Evolutionary conservation across 1,140 invertebrate species (phyloP).

Genomic region (Drosophila auraria): DNA sequence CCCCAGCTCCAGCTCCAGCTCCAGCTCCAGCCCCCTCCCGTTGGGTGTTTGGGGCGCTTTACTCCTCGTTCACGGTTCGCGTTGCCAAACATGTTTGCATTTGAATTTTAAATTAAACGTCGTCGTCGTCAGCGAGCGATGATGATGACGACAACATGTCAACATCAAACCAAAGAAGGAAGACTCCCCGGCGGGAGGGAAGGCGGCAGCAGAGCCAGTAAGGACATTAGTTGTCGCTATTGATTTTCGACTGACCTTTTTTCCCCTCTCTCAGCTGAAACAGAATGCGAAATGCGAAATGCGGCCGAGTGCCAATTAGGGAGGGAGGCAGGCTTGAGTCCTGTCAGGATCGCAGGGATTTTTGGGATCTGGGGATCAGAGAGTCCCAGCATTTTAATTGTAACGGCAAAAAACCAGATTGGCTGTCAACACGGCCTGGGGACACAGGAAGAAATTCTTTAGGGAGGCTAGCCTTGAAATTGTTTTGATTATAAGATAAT

Average conservation of each 20-base stretch:
- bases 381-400: conserved; percentile 27
- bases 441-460: no score
- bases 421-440: not conserved
- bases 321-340: conserved; percentile 5
- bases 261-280: conserved; percentile 3
- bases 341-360: conserved; percentile 38
- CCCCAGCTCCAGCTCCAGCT: not conserved
- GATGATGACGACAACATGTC: conserved; percentile 60
- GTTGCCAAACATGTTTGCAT: conserved; percentile 74
- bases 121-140: conserved; percentile 44
- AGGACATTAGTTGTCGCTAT: conserved; percentile 54
- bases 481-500: no score
- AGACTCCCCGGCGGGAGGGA: conserved; percentile 3
- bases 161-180: conserved; percentile 56
- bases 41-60: not conserved
- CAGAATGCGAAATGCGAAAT: conserved; percentile 38
- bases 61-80: conserved; percentile 24
- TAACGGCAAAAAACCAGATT: not conserved
- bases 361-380: conserved; percentile 22
- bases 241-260: conserved; percentile 74
- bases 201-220: conserved; percentile 9
- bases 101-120: conserved; percentile 81
- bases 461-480: no score
- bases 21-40: no score
- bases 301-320: conserved; percentile 57